A percentile compares a stretch with the other conserved stretches of the same genome.
Evolutionary conservation across 2,888 invertebrate species (phyloP).

Genomic region (Callosobruchus maculatus): DNA sequence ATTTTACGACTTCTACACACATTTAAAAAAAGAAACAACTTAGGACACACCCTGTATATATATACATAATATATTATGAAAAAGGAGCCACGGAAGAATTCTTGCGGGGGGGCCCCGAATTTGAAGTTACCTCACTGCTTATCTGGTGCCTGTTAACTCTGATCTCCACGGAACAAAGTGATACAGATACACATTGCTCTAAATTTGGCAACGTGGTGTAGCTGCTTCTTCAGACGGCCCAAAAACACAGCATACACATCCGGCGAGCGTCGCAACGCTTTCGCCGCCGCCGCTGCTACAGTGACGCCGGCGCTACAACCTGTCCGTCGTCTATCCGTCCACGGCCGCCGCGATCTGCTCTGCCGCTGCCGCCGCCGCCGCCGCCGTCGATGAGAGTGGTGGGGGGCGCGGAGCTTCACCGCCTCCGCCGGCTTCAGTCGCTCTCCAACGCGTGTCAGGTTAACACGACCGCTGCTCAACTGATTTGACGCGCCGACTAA

Average conservation of each 20-base stretch:
- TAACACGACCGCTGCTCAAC: neutral
- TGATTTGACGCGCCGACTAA: neutral
- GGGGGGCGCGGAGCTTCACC: neutral
- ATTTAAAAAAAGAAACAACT: too few species aligned
- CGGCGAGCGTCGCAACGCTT: neutral
- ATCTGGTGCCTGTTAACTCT: too few species aligned
- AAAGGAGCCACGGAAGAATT: too few species aligned
- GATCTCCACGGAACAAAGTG: too few species aligned
- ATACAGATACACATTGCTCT: too few species aligned
- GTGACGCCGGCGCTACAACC: constrained; percentile 44
- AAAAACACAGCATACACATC: neutral
- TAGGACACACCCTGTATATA: too few species aligned
- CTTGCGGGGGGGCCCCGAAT: too few species aligned
- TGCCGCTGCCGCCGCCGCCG: neutral
- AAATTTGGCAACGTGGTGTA: neutral
- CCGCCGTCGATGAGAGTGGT: neutral
- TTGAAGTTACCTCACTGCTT: too few species aligned
- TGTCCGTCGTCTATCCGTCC: neutral
- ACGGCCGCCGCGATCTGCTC: neutral
- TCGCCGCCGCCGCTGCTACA: neutral
- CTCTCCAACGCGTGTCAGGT: neutral
- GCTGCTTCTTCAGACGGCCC: neutral
- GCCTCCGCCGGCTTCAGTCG: neutral
- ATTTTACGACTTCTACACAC: too few species aligned
- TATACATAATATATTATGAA: too few species aligned